A percentile compares a stretch with the other conserved stretches of the same genome.
These are phyloP conservation scores for Hydra vulgaris DNA, from an alignment of 30 jellyfish, hydroid and myxozoan genomes.

Conservation along the genomic window DNA sequence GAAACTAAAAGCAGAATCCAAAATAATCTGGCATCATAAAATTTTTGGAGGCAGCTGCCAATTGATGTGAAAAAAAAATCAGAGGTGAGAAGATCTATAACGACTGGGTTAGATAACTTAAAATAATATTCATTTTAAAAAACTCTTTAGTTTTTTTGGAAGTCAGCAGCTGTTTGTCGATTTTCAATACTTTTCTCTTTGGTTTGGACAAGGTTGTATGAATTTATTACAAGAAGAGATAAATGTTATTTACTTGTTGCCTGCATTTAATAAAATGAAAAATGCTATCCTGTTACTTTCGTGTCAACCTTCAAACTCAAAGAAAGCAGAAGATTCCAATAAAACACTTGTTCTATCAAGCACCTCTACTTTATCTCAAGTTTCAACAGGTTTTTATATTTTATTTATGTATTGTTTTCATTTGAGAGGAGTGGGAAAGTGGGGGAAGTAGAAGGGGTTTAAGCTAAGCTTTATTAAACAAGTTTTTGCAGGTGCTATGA, in stretches of 20 bases:
- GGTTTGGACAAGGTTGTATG: slow-evolving; percentile 1
- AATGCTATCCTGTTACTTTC: background rate
- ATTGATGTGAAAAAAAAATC: too few relatives aligned
- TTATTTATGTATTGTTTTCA: too few relatives aligned
- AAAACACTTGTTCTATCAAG: background rate
- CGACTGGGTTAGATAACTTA: too few relatives aligned
- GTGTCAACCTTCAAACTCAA: slow-evolving; percentile 8
- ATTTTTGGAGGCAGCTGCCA: too few relatives aligned
- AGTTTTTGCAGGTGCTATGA: too few relatives aligned
- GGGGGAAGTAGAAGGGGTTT: too few relatives aligned
- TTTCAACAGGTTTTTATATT: slow-evolving; percentile 12
- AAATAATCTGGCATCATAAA: too few relatives aligned
- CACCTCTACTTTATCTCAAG: slow-evolving; percentile 15
- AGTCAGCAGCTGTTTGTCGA: slow-evolving; percentile 5
- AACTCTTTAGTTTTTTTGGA: slow-evolving; percentile 9
- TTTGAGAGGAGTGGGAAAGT: too few relatives aligned
- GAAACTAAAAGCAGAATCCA: too few relatives aligned
- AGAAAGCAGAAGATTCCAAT: background rate
- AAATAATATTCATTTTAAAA: too few relatives aligned
- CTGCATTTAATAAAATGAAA: slow-evolving; percentile 1
- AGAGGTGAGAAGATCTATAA: too few relatives aligned
- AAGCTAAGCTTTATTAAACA: too few relatives aligned
- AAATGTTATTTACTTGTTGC: background rate
- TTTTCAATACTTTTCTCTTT: background rate
- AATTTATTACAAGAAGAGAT: background rate